Conservation (phyloP, 2,113 vertebrate species). For the Semnornis frantzii region DNA sequence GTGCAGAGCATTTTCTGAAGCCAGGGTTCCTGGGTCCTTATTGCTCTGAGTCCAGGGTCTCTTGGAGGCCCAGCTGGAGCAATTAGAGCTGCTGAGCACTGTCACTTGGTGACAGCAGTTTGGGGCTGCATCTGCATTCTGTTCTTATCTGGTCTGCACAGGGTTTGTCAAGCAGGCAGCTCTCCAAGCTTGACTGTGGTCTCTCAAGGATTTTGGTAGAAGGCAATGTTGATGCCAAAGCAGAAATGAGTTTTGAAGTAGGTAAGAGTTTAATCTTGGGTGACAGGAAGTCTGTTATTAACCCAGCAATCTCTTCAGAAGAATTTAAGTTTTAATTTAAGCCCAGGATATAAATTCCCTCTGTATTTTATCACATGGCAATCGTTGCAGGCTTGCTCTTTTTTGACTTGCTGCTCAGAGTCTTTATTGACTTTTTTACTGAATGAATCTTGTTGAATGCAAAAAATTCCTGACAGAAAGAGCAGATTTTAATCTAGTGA, state of each 20-base stretch:
- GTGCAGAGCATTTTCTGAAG: slow-evolving; percentile 2
- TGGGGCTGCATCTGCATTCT: background rate
- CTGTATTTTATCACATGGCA: slow-evolving; percentile 24
- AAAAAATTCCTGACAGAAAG: background rate
- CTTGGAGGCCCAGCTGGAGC: background rate
- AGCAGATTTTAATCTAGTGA: background rate
- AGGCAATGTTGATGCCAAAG: background rate
- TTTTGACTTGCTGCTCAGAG: no score
- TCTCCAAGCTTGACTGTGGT: background rate
- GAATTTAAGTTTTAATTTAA: slow-evolving; percentile 28
- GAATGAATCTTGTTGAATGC: background rate
- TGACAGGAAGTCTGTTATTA: slow-evolving; percentile 43
- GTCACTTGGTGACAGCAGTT: slow-evolving; percentile 13
- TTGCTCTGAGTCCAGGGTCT: background rate
- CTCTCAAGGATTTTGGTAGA: slow-evolving; percentile 17
- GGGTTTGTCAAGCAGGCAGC: background rate
- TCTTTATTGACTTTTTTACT: background rate
- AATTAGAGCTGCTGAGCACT: slow-evolving; percentile 19
- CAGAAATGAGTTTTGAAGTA: slow-evolving; percentile 23
- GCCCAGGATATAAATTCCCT: background rate
- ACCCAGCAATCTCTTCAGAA: slow-evolving; percentile 16
- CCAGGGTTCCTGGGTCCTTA: background rate
- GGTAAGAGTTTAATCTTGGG: slow-evolving; percentile 29
- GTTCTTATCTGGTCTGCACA: background rate
- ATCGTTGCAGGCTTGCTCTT: slow-evolving; percentile 2